Percentiles rank a stretch among this genome's conserved stretches.
phyloP scores from a whole-genome alignment of 2,888 invertebrate species.

The Spodoptera picta region DNA sequence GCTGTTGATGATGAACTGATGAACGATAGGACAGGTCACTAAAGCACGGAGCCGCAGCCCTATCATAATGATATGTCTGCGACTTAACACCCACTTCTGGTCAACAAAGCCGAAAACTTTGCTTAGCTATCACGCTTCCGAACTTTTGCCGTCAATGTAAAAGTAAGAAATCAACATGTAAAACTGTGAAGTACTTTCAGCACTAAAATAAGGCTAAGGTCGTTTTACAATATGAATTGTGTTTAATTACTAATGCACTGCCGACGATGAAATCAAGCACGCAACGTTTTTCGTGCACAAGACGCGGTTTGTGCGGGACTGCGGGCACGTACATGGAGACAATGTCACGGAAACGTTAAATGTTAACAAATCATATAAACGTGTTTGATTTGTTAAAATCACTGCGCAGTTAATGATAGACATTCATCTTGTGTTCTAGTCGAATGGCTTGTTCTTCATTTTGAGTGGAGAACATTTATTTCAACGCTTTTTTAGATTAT shows the following conservation, averaged over 20 bases:
- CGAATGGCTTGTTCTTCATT: neutral
- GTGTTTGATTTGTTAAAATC: constrained; percentile 8
- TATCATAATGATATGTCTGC: too few relatives aligned
- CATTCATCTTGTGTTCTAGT: neutral
- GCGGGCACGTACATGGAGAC: constrained; percentile 31
- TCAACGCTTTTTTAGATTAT: too few relatives aligned
- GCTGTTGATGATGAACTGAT: too few relatives aligned
- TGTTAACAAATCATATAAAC: neutral
- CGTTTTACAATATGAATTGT: constrained; percentile 47
- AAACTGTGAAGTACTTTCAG: neutral
- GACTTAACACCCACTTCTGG: too few relatives aligned
- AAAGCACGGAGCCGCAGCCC: too few relatives aligned
- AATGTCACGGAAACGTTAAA: constrained; percentile 34
- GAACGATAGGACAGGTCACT: too few relatives aligned
- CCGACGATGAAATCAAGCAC: constrained; percentile 63
- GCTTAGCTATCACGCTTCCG: too few relatives aligned
- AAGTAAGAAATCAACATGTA: neutral
- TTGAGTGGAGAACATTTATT: too few relatives aligned
- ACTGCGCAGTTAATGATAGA: constrained; percentile 1
- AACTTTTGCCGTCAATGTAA: too few relatives aligned
- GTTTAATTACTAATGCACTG: constrained; percentile 60
- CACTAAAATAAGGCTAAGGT: constrained; percentile 59
- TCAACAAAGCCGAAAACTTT: too few relatives aligned
- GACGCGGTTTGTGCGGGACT: constrained; percentile 14
- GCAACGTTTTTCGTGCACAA: constrained; percentile 64